A percentile compares a stretch with the other conserved stretches of the same genome.
These are phyloP conservation scores for Hypercompe scribonia DNA, from an alignment of 2,888 invertebrate species.

Conservation along the genomic window DNA sequence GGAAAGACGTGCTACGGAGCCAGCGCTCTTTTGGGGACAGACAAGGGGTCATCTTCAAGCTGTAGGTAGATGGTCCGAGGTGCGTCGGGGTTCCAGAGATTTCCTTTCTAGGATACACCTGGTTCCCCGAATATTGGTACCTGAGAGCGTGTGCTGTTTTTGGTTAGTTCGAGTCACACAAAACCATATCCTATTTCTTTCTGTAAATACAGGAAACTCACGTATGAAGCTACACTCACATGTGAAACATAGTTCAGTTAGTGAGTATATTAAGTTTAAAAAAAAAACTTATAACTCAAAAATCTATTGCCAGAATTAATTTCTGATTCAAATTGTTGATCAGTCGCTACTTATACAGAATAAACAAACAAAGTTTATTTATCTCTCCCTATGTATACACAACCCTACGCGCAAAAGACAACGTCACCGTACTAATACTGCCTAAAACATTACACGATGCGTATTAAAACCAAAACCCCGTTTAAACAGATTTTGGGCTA, in stretches of 20 bases:
- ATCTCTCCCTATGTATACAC: neutral
- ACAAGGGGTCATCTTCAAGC: no score
- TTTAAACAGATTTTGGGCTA: slow-evolving; percentile 12
- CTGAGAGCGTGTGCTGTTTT: no score
- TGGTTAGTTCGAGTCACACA: no score
- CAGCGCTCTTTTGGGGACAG: no score
- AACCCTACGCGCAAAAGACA: neutral
- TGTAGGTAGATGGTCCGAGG: no score
- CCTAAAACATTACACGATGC: slow-evolving; percentile 3
- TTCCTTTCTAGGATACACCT: no score
- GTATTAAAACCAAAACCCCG: slow-evolving; percentile 2
- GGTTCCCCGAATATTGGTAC: no score
- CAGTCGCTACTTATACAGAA: neutral
- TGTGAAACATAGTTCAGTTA: neutral
- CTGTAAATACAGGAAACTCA: no score
- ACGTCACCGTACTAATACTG: neutral
- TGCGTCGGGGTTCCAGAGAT: no score
- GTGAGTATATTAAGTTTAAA: neutral
- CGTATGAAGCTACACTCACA: no score
- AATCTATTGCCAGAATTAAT: neutral
- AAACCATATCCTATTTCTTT: no score
- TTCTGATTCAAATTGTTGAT: neutral
- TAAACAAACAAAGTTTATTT: neutral
- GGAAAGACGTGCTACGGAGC: no score
- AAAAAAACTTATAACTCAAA: neutral